Evolutionary conservation across 2,113 vertebrate genomes (phyloP).

Genomic region (Dasyurus viverrinus): DNA sequence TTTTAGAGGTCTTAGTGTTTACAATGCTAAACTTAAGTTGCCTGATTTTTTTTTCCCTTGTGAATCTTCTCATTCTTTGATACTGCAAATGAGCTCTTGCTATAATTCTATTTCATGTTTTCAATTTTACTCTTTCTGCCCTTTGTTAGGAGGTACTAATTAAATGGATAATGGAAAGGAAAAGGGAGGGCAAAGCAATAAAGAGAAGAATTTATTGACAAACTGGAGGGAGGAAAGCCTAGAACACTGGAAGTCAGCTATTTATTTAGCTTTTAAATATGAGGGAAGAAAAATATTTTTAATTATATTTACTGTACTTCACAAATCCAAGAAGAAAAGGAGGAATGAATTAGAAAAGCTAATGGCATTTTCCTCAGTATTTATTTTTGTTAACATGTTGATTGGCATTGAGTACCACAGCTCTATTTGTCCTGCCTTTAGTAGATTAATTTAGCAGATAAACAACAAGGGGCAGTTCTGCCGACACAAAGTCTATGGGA

Average conservation of each 20-base stretch:
- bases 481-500: background rate
- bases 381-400: background rate
- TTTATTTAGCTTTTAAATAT: slow-evolving; percentile 15
- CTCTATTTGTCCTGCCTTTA: background rate
- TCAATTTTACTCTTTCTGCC: background rate
- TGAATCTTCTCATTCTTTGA: background rate
- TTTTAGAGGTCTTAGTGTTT: background rate
- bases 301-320: background rate
- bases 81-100: background rate
- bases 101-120: background rate
- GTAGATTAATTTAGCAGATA: background rate
- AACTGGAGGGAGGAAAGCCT: background rate
- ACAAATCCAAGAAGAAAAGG: background rate
- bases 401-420: background rate
- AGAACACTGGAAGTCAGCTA: background rate
- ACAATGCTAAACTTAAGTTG: background rate
- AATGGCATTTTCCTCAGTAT: background rate
- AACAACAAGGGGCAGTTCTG: background rate
- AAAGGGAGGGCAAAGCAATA: background rate
- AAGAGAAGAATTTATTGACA: background rate
- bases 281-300: background rate
- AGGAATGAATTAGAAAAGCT: background rate
- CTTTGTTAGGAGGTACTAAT: background rate
- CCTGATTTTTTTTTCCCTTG: background rate
- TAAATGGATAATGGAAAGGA: background rate